Evolutionary conservation across 1,140 invertebrate genomes (phyloP).

Genomic region (Orchesella cincta): DNA sequence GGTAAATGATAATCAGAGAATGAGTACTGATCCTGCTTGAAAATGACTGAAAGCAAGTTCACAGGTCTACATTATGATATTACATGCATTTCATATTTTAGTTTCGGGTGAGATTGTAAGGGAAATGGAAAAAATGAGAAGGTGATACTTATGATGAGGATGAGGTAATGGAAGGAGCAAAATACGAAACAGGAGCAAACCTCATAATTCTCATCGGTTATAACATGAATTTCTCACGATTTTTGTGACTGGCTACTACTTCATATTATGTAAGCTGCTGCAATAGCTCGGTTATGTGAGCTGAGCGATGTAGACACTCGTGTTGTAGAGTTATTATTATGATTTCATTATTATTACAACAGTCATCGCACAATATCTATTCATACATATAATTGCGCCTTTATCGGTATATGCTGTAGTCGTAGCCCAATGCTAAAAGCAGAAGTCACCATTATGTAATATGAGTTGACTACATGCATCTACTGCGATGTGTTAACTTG

Average conservation of each 20-base stretch:
- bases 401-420: too few species aligned
- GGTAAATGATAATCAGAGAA: constrained; percentile 5
- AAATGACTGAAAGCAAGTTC: neutral
- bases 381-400: too few species aligned
- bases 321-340: neutral
- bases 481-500: too few species aligned
- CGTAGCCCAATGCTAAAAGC: too few species aligned
- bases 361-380: neutral
- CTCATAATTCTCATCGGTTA: constrained; percentile 3
- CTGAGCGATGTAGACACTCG: neutral
- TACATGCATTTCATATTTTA: neutral
- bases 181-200: neutral
- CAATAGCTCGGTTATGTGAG: neutral
- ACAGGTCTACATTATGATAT: constrained; percentile 6
- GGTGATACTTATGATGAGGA: neutral
- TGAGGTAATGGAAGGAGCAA: neutral
- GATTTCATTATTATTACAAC: neutral
- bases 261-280: neutral
- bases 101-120: constrained; percentile 1
- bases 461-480: too few species aligned
- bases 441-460: too few species aligned
- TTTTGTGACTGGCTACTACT: neutral
- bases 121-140: constrained; percentile 6
- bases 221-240: constrained; percentile 4
- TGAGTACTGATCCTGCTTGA: neutral